phyloP scores from a whole-genome alignment of 2,888 invertebrate species.

The Gonocerus acuteangulatus region DNA sequence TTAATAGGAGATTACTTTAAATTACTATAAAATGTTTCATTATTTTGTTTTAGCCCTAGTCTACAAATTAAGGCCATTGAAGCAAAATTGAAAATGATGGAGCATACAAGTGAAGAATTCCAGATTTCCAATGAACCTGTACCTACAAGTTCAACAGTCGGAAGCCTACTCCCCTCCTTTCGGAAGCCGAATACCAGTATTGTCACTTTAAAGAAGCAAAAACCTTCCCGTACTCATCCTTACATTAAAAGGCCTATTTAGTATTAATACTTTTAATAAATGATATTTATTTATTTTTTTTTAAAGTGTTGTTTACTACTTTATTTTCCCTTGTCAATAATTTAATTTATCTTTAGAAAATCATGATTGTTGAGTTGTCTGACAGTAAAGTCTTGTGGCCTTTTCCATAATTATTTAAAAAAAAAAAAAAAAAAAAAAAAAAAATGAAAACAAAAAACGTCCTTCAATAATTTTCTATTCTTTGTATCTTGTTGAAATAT shows the following conservation, averaged over 20 bases:
- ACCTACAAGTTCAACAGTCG: slow-evolving; percentile 13
- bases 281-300: neutral
- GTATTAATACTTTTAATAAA: neutral
- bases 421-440: too few species aligned
- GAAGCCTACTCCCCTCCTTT: neutral
- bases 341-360: too few species aligned
- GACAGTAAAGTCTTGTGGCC: too few species aligned
- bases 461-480: too few species aligned
- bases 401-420: too few species aligned
- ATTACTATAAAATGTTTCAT: neutral
- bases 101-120: slow-evolving; percentile 42
- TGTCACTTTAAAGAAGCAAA: too few species aligned
- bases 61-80: slow-evolving; percentile 82
- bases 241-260: slow-evolving; percentile 1
- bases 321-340: slow-evolving; percentile 6
- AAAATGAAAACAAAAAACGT: too few species aligned
- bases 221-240: neutral
- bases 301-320: neutral
- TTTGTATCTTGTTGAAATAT: too few species aligned
- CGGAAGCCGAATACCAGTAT: too few species aligned
- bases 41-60: slow-evolving; percentile 52
- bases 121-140: slow-evolving; percentile 27
- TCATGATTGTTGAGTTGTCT: too few species aligned
- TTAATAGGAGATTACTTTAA: too few species aligned
- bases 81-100: slow-evolving; percentile 75